Evolutionary conservation across 2,888 invertebrate species (phyloP), one percentile per base, ranked within the genome.

Genomic region (Eucera pruinosa): DNA sequence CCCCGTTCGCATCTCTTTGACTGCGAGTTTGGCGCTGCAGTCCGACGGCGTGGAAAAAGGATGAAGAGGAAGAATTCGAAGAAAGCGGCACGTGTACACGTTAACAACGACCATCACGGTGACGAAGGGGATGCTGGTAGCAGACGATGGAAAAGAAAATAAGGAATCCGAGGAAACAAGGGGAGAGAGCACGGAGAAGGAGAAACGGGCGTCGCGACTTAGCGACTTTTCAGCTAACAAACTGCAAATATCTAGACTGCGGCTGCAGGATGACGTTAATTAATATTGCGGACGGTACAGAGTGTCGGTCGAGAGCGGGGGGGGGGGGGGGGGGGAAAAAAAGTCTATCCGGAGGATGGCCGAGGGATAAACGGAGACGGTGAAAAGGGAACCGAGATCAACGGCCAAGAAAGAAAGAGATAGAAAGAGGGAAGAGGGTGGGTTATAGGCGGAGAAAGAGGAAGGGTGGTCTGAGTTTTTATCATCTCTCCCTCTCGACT

Each of bases 211-310:
- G 74, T 67, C 77, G 74, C 71, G 82, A 78, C 85, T 81, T 80
- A 80, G 82, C 83, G 81, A 81, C 82, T 84, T 83, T 80, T 69
- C 79, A 67, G 79, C 82, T 84, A 87, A 87, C 87, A 87, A 88
- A 87, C 83, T 86, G 84, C 77, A 87, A 88, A 88, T 86, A 88
- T 80, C 85, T 84, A 80, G 77, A 83, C 82, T 82, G 83, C 73
- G 85, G 83, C 83, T 81, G 75, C 81, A 83, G 72, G 87, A 88
- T 88, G 88, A 88, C 86, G 87, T 89, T 89, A 89, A 89, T 89
- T 88, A 88, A 88, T 88, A 86, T 87, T 87, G 84, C 87, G 83
- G 80, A 83, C 79, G 73, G 77, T 81, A 78, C 75, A 80, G 82
- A 82, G 81, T 77, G 82, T 70, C 70, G 77, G 75, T 57, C 65